Evolutionary conservation across 2,113 vertebrate species (phyloP), one percentile per base, ranked within the genome.

Genomic region (Sturnira hondurensis): DNA sequence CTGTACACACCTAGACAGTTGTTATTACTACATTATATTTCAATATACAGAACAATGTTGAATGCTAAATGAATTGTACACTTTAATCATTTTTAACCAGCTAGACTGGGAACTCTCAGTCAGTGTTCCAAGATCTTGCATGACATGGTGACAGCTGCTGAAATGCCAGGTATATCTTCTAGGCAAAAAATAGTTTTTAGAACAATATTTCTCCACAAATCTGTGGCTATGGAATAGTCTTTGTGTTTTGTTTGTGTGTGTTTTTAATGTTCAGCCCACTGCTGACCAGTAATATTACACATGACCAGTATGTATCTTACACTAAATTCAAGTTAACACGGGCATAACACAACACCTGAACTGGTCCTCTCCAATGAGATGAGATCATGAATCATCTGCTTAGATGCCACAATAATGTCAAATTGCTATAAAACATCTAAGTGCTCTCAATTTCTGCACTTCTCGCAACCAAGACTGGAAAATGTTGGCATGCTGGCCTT

Each of bases 101-200:
- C 22, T 81, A 31, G 43, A 2, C 36, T 89, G 73, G 45, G 41
- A 95, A 89, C 15, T 89, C 86, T 70, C 61, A 14, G 24, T 68
- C 63, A 81, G 24, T 90, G 50, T 71, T 73, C 11, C 24, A 89
- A 84, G 33, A 85, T 36, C 82, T 90, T 89, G 28, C 47, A 89
- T 43, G 73, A 52, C 73, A 50, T 16, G 56, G 38, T 43, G 43
- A 28, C 65, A 96, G 26, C 58, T 90, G 43, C 58, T 88, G 12
- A 96, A 85, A 96, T 38, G 16, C 58, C 82, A 87, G 54, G 54
- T 61, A 71, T n/a, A 81, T 22, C 16, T 76, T 93, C 81, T 73
- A 22, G 9, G 80, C 50, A 83, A 96, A 85, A 93, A 93, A 43
- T 36, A 71, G 14, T 9, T 85, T 81, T 89, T 20, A 84, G 4